Percentiles rank a stretch among this genome's conserved stretches.
Conservation (phyloP, 2,113 vertebrate genomes). For the Lepidothrix coronata region DNA sequence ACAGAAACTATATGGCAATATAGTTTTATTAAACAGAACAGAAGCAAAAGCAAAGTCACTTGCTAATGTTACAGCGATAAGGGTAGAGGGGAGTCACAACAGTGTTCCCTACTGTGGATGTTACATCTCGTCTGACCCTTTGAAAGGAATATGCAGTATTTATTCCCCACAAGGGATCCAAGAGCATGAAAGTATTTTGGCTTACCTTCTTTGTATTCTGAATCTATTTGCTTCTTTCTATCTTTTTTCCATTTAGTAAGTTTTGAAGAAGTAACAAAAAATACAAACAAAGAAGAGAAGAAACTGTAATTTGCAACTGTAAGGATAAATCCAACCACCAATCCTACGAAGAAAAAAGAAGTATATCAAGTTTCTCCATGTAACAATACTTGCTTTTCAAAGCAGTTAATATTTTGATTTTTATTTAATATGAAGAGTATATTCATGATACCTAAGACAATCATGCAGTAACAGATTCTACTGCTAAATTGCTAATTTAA, state of each 20-base stretch:
- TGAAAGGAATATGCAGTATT: not conserved
- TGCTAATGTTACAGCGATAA: not conserved
- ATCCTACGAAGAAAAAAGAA: constrained; percentile 70
- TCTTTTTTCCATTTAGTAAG: constrained; percentile 91
- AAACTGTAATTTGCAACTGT: constrained; percentile 95
- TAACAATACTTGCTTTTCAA: not conserved
- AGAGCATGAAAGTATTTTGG: not conserved
- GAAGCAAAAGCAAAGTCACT: not conserved
- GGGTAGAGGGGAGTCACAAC: fast-evolving
- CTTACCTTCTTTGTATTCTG: constrained; percentile 95
- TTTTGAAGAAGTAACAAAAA: constrained; percentile 92
- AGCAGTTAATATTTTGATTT: not conserved
- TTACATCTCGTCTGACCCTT: not conserved
- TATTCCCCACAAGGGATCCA: not conserved
- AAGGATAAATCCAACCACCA: constrained; percentile 92
- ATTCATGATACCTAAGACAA: not conserved
- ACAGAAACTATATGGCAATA: not conserved
- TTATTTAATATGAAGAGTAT: not conserved
- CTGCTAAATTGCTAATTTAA: not conserved
- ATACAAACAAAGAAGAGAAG: constrained; percentile 86
- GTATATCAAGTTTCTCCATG: not conserved
- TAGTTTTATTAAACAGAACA: not conserved
- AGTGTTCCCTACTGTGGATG: not conserved
- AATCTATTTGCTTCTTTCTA: constrained; percentile 86
- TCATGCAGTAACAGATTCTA: not conserved